Base-by-base conservation (phyloP, 1,140 invertebrate genomes). In the Drosophila albomicans region DNA sequence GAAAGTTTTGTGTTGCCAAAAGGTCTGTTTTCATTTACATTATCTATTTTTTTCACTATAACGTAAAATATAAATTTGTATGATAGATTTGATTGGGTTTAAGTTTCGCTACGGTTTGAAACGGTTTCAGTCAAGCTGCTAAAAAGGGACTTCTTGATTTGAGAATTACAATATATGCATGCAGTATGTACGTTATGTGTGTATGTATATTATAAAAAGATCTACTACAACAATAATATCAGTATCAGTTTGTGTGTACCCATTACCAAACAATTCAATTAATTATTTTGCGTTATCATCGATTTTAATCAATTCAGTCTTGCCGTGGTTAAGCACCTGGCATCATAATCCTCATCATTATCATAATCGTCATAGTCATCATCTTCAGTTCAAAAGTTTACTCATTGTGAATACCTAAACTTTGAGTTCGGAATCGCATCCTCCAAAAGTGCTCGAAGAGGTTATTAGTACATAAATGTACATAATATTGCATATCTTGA, bases 191-290 rank as follows among this genome's bases (percentile, higher is more conserved):
- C 2, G 30, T 28, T 41, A 30, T 54, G 7, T 66, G 10, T 57
- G 38, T 51, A 15, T 54, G 52, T 52, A 48, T 68, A 28, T 82
- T 84, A 88, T 78, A 80, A 88, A 88, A 80, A 84, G 84, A 84
- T 69, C 81, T 88, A 88, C 85, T 89, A 81, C 87, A 88, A 88
- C 84, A 88, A 81, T 88, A 73, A 78, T 87, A 84, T 88, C 70
- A 74, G 43, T 76, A 64, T 75, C 58, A 65, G 62, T 78, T 61
- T 77, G 59, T 67, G 81, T 84, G 82, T 86, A 81, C 73, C 80
- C 84, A 78, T 66, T 81, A 78, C 81, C 77, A 89, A 84, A 80
- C 70, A 75, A 48, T 85, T 86, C 74, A 54, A 76, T 76, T 67
- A 54, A 75, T 48, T 58, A 67, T 66, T 66, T 63, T 66, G 64